Percentiles rank a stretch among this genome's conserved stretches.
phyloP scores from a whole-genome alignment of 2,113 vertebrate species.

The Chrysochloris asiatica region DNA sequence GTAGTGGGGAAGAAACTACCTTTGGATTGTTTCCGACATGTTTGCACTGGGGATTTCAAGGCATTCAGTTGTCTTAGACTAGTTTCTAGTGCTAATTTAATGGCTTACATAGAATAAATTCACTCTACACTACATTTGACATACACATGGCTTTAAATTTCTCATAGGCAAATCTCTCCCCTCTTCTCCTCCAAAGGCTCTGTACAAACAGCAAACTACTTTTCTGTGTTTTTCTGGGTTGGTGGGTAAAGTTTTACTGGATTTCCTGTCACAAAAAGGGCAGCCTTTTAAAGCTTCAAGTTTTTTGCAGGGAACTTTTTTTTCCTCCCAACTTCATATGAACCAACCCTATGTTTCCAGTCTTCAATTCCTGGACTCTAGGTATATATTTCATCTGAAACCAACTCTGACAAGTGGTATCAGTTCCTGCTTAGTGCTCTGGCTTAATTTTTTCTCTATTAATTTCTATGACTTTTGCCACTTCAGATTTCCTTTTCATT shows the following conservation, averaged over 20 bases:
- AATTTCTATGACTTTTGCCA: background rate
- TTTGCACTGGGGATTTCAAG: slow-evolving; percentile 49
- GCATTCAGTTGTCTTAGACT: slow-evolving; percentile 1
- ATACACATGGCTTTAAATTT: slow-evolving; percentile 47
- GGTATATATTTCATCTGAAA: background rate
- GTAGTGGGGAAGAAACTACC: slow-evolving; percentile 9
- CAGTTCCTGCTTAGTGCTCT: background rate
- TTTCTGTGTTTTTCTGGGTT: slow-evolving; percentile 40
- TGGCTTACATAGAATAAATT: slow-evolving; percentile 43
- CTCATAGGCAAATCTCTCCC: background rate
- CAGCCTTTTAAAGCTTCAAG: background rate
- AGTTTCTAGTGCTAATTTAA: slow-evolving; percentile 50
- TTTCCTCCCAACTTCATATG: background rate
- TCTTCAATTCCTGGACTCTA: background rate
- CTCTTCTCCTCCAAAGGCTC: background rate
- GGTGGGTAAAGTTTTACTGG: background rate
- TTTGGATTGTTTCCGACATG: slow-evolving; percentile 37
- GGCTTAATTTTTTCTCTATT: slow-evolving; percentile 23
- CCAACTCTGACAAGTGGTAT: background rate
- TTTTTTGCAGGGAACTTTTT: background rate
- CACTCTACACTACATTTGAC: background rate
- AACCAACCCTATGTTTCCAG: background rate
- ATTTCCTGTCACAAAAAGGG: background rate
- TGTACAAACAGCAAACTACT: background rate
- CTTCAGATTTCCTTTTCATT: background rate